These are phyloP conservation scores for Sciurus carolinensis DNA, from an alignment of 2,797 vertebrate genomes.

Conservation along the genomic window DNA sequence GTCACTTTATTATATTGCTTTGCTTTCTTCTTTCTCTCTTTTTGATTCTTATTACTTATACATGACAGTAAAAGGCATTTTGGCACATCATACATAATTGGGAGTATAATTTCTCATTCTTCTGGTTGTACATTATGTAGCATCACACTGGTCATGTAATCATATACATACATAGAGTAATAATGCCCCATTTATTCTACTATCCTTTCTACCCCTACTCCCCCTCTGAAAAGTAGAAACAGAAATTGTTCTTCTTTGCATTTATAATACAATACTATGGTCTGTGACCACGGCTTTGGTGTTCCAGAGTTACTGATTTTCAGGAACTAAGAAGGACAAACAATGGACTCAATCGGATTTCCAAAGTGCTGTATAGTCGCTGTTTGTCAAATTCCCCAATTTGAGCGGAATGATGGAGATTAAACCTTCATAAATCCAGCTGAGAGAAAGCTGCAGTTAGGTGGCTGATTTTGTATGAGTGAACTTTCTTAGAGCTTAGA, in stretches of 20 bases:
- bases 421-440: background rate
- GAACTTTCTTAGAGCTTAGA: conserved; percentile 46
- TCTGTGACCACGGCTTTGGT: background rate
- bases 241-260: background rate
- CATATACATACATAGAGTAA: no score
- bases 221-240: background rate
- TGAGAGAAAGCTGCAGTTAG: conserved; percentile 19
- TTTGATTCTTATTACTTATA: no score
- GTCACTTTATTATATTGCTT: background rate
- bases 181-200: no score
- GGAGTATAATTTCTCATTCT: no score
- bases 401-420: background rate
- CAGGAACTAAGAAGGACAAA: background rate
- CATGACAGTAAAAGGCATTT: no score
- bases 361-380: background rate
- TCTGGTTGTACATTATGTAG: no score
- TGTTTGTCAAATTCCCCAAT: conserved; percentile 28
- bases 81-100: no score
- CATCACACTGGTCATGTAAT: no score
- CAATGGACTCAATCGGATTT: conserved; percentile 23
- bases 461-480: conserved; percentile 26
- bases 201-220: no score
- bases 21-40: background rate
- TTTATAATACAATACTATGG: background rate
- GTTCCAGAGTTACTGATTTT: background rate